Base-by-base conservation (phyloP, 2,888 invertebrate genomes). In the Epirrhoe tristata region DNA sequence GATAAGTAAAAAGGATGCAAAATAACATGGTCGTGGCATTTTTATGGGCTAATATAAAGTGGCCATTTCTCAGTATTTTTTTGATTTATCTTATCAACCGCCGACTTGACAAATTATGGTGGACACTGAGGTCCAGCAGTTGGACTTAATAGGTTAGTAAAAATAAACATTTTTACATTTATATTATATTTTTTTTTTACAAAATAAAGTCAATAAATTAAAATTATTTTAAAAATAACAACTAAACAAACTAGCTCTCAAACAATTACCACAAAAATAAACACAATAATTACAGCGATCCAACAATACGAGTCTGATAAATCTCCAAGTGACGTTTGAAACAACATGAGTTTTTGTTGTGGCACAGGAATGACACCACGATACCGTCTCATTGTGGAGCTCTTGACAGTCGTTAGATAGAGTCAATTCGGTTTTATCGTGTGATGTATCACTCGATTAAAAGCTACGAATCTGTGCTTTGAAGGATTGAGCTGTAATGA, bases 331-430 rank as follows among this genome's bases (percentile, higher is more conserved):
- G 69, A 67, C 72, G 39, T 64, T 63, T 46, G 67, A 60, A 71
- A 71, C 74, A 72, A 72, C 68, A 61, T 66, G 66, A 69, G 70
- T 70, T 70, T 71, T 63, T 74, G 74, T 74, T 74, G 69, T 74
- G 74, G 73, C 73, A 73, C 48, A 31, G 67, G 71, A 71, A 71
- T 73, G 74, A 74, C 74, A 74, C 67, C 17, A 50, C 60, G 66
- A 69, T 70, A 69, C 63, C 58, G 73, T 67, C 69, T 62, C 70
- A 69, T 69, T 73, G 76, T 77, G 63, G 69, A 72, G 10, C 58
- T 46, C 75, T 74, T 84, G 86, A 86, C 86, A 81, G 81, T 79
- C 70, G 70, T 69, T 71, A 75, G 84, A 84, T 84, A 81, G 78
- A 81, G 82, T 81, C 83, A 76, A 75, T 77, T 77, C 69, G 73